Conservation (phyloP, 2,797 vertebrate species). For the Takifugu ocellatus region DNA sequence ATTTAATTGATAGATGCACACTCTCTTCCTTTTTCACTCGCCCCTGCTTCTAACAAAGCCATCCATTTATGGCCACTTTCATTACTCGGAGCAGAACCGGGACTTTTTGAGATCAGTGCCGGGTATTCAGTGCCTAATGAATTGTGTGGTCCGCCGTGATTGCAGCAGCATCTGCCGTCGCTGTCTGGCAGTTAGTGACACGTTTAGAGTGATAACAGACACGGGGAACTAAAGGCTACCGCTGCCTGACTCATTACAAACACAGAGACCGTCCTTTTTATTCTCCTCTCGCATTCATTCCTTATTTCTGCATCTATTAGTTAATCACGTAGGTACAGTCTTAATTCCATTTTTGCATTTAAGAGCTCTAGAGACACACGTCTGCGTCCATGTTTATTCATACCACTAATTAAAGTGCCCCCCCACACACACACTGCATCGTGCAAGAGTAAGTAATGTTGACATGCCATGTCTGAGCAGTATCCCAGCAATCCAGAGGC, state of each 20-base stretch:
- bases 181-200: slow-evolving; percentile 31
- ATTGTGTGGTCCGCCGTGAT: slow-evolving; percentile 46
- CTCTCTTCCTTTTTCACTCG: slow-evolving; percentile 32
- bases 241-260: slow-evolving; percentile 20
- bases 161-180: slow-evolving; percentile 39
- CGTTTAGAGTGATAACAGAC: slow-evolving; percentile 29
- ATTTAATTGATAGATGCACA: slow-evolving; percentile 61
- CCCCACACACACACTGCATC: slow-evolving; percentile 14
- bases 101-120: slow-evolving; percentile 48
- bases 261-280: not conserved
- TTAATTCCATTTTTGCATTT: slow-evolving; percentile 7
- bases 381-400: slow-evolving; percentile 31
- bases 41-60: slow-evolving; percentile 33
- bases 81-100: slow-evolving; percentile 48
- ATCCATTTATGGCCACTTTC: slow-evolving; percentile 59
- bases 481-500: slow-evolving; percentile 31
- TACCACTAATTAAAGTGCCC: slow-evolving; percentile 37
- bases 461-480: slow-evolving; percentile 30
- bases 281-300: slow-evolving; percentile 10
- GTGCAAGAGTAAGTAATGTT: slow-evolving; percentile 31
- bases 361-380: slow-evolving; percentile 18
- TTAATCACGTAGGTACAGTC: slow-evolving; percentile 10
- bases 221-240: slow-evolving; percentile 31
- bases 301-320: slow-evolving; percentile 2
- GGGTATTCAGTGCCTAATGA: slow-evolving; percentile 53